phyloP scores from a whole-genome alignment of 2,797 vertebrate species.

The Semaprochilodus insignis region DNA sequence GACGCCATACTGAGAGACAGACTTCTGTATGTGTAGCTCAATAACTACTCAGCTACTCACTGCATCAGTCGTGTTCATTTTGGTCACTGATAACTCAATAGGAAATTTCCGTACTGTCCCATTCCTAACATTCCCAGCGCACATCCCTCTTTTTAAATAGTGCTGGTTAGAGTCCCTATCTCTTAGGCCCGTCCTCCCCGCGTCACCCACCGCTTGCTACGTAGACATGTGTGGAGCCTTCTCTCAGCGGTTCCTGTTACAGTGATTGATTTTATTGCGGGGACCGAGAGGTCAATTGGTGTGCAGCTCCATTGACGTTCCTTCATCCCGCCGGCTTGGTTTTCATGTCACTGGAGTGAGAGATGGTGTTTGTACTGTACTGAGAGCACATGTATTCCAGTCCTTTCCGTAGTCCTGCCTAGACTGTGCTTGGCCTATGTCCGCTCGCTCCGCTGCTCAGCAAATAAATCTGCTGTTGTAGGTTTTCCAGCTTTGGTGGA shows the following conservation, averaged over 20 bases:
- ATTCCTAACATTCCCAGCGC: neutral
- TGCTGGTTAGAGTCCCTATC: neutral
- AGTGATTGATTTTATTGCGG: neutral
- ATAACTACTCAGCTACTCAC: no score
- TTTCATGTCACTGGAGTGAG: neutral
- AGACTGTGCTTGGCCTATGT: neutral
- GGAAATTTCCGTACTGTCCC: no score
- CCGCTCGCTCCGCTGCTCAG: neutral
- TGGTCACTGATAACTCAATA: no score
- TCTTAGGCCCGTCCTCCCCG: no score
- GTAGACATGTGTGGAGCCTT: neutral
- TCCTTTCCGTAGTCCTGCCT: neutral
- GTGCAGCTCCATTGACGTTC: neutral
- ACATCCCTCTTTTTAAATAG: neutral
- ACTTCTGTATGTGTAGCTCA: no score
- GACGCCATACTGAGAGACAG: no score
- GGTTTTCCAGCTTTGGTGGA: neutral
- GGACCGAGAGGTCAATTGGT: neutral
- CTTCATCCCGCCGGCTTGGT: neutral
- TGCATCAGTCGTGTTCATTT: no score
- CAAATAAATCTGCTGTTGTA: neutral
- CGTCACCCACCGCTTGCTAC: neutral
- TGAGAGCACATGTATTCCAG: neutral
- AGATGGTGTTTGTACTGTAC: neutral
- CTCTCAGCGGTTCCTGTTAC: neutral